Percentiles rank a stretch among this genome's conserved stretches.
Conservation (phyloP, 2,888 invertebrate genomes). For the Caenorhabditis zanzibari region DNA sequence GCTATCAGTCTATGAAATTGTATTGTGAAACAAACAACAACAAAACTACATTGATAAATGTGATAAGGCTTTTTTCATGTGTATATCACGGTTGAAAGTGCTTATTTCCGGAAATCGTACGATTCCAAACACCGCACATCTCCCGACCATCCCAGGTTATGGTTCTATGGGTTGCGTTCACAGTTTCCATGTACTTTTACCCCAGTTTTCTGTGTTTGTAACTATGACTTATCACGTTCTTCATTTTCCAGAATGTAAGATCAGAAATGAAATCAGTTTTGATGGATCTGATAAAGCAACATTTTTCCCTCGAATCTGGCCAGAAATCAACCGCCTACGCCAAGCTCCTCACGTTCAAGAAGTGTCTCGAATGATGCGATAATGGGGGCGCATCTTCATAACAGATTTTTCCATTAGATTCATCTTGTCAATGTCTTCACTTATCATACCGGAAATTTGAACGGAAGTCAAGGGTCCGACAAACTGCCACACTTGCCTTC, state of each 20-base stretch:
- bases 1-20: neutral
- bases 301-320: neutral
- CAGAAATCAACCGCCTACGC: constrained; percentile 59
- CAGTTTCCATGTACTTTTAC: constrained; percentile 44
- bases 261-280: too few species aligned
- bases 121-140: constrained; percentile 27
- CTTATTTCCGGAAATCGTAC: constrained; percentile 41
- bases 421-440: constrained; percentile 38
- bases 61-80: constrained; percentile 21
- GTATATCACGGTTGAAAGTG: constrained; percentile 8
- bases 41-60: neutral
- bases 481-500: constrained; percentile 40
- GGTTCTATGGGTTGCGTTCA: constrained; percentile 42
- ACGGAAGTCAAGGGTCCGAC: constrained; percentile 50
- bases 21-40: neutral
- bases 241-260: neutral
- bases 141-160: neutral
- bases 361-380: constrained; percentile 49
- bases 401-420: constrained; percentile 54
- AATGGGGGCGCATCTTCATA: constrained; percentile 30
- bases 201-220: constrained; percentile 2
- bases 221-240: constrained; percentile 31
- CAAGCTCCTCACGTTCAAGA: constrained; percentile 21
- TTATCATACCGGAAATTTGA: constrained; percentile 65
- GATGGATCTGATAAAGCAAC: too few species aligned